These are phyloP conservation scores for Meteorus sp. DNA, from an alignment of 1,140 invertebrate species.

Conservation along the genomic window DNA sequence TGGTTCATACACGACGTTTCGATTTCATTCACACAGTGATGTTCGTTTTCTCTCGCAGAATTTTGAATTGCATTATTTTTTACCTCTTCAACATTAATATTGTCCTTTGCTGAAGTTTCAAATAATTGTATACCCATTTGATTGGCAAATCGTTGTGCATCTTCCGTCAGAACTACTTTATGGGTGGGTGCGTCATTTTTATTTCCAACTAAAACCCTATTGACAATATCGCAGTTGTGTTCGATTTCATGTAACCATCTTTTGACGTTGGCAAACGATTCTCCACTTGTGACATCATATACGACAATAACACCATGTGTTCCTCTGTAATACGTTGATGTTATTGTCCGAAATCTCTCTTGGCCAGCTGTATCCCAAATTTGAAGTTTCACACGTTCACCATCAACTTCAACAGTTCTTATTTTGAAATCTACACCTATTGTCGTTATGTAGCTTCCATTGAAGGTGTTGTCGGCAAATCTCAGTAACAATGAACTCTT, in stretches of 20 bases:
- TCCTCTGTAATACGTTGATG: conserved; percentile 93
- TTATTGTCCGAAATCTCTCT: conserved; percentile 95
- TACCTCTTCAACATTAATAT: conserved; percentile 97
- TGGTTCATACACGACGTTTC: no score
- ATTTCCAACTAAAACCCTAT: conserved; percentile 99
- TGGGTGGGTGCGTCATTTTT: conserved; percentile 97
- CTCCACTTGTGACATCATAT: conserved; percentile 98
- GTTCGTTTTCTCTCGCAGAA: neutral
- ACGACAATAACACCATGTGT: conserved; percentile 99
- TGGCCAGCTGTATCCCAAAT: conserved; percentile 97
- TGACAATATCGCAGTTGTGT: conserved; percentile 99
- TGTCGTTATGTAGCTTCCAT: conserved; percentile 98
- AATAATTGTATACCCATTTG: conserved; percentile 97
- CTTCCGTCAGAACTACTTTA: conserved; percentile 95
- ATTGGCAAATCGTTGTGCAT: conserved; percentile 94
- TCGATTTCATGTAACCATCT: conserved; percentile 98
- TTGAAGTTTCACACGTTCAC: conserved; percentile 95
- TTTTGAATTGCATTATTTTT: conserved; percentile 1
- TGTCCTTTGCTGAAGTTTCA: conserved; percentile 99
- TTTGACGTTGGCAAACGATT: conserved; percentile 99
- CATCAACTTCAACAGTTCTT: conserved; percentile 91
- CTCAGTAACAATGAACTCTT: conserved; percentile 96
- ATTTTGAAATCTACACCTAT: conserved; percentile 99
- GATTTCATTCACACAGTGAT: no score
- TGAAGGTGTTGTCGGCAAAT: conserved; percentile 98